These are phyloP conservation scores for Gryllus longicercus DNA, from an alignment of 2,888 invertebrate genomes.

Conservation along the genomic window DNA sequence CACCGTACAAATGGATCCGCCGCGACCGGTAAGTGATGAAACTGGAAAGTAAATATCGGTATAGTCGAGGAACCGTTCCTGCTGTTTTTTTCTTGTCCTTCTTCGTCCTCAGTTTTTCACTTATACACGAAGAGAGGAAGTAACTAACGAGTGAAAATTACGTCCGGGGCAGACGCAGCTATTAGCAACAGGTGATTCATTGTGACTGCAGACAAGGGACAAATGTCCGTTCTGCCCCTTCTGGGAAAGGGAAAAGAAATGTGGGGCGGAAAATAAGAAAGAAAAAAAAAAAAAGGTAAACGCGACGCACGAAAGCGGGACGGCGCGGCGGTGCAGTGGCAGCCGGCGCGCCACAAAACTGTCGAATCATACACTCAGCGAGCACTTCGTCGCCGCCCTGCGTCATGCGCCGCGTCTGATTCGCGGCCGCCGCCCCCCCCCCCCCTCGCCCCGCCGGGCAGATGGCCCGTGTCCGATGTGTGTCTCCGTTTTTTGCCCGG, in stretches of 20 bases:
- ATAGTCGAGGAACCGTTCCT: background rate
- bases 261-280: background rate
- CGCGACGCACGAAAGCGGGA: background rate
- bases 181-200: constrained; percentile 17
- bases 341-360: background rate
- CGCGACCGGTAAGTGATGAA: background rate
- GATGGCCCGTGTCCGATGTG: constrained; percentile 5
- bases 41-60: constrained; percentile 17
- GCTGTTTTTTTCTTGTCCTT: too few relatives aligned
- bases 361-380: background rate
- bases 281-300: background rate
- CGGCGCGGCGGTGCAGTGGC: background rate
- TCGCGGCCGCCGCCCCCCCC: background rate
- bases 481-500: constrained; percentile 4
- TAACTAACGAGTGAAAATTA: constrained; percentile 8
- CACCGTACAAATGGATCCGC: background rate
- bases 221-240: constrained; percentile 17
- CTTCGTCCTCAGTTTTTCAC: background rate
- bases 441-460: background rate
- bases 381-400: background rate
- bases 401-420: background rate
- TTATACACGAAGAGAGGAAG: background rate
- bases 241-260: background rate
- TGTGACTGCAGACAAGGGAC: constrained; percentile 3
- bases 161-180: constrained; percentile 8